Percentiles rank a stretch among this genome's conserved stretches.
Evolutionary conservation across 2,888 invertebrate genomes (phyloP).

Genomic region (Agrilus biguttatus): DNA sequence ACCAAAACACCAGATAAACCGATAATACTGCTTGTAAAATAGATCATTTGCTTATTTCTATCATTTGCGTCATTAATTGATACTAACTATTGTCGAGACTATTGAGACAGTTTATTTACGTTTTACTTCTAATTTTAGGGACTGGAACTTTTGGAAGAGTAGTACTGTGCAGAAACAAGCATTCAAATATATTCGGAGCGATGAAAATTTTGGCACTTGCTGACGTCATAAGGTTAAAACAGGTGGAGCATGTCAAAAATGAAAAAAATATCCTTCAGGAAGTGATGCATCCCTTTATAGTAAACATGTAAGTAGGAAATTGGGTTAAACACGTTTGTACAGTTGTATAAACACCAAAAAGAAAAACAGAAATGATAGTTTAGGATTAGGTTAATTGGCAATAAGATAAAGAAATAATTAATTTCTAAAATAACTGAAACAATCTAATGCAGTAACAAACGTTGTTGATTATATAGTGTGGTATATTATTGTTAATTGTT

Average conservation of each 20-base stretch:
- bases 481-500: no score
- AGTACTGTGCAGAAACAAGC: slow-evolving; percentile 73
- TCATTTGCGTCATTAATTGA: not conserved
- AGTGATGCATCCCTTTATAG: slow-evolving; percentile 91
- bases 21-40: no score
- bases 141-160: slow-evolving; percentile 97
- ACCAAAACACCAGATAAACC: no score
- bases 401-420: no score
- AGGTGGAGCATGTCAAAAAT: slow-evolving; percentile 95
- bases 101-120: not conserved
- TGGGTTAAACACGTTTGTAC: no score
- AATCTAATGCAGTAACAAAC: no score
- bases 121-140: slow-evolving; percentile 37
- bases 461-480: no score
- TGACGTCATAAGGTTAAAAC: slow-evolving; percentile 86
- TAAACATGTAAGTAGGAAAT: slow-evolving; percentile 64
- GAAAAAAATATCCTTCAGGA: slow-evolving; percentile 86
- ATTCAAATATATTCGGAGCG: slow-evolving; percentile 69
- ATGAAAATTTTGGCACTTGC: slow-evolving; percentile 90
- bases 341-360: no score
- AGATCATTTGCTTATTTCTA: not conserved
- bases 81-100: not conserved
- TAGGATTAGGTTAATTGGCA: no score
- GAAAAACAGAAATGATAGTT: no score
- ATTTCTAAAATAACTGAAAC: no score